These are phyloP conservation scores for Liposcelis brunnea DNA, from an alignment of 2,888 invertebrate species.

Conservation along the genomic window DNA sequence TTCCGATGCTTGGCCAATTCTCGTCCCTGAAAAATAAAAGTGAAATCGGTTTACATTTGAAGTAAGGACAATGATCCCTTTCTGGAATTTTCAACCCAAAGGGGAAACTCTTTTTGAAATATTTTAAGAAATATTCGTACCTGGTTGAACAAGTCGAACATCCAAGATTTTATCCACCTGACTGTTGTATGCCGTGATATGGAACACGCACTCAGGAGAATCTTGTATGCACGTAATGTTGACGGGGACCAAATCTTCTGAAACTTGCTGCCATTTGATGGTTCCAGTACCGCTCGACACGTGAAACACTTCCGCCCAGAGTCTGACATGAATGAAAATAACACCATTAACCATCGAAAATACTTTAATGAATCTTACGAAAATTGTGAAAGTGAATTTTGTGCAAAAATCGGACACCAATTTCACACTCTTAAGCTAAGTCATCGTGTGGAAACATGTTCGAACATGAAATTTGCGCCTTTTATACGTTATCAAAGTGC, in stretches of 20 bases:
- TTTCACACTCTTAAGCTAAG: no score
- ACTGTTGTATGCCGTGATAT: slow-evolving; percentile 97
- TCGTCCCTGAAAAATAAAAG: slow-evolving; percentile 63
- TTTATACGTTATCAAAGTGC: no score
- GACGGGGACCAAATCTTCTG: slow-evolving; percentile 94
- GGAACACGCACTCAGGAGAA: slow-evolving; percentile 91
- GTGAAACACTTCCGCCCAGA: slow-evolving; percentile 98
- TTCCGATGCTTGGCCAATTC: slow-evolving; percentile 94
- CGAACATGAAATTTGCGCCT: no score
- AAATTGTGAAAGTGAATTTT: background rate
- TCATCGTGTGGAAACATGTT: no score
- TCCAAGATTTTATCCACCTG: slow-evolving; percentile 98
- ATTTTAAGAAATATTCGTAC: slow-evolving; percentile 32
- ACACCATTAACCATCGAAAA: background rate
- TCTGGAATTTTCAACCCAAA: background rate
- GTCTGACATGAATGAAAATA: slow-evolving; percentile 38
- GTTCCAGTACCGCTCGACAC: slow-evolving; percentile 85
- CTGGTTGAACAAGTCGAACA: slow-evolving; percentile 90
- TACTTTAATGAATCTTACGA: background rate
- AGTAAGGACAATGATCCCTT: background rate
- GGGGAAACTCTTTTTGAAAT: no score
- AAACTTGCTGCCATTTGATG: slow-evolving; percentile 95
- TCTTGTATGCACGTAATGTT: slow-evolving; percentile 97
- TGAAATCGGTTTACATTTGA: no score
- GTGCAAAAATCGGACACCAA: background rate